A percentile compares a stretch with the other conserved stretches of the same genome.
Conservation (phyloP, 2,113 vertebrate genomes). For the Isichthys henryi region DNA sequence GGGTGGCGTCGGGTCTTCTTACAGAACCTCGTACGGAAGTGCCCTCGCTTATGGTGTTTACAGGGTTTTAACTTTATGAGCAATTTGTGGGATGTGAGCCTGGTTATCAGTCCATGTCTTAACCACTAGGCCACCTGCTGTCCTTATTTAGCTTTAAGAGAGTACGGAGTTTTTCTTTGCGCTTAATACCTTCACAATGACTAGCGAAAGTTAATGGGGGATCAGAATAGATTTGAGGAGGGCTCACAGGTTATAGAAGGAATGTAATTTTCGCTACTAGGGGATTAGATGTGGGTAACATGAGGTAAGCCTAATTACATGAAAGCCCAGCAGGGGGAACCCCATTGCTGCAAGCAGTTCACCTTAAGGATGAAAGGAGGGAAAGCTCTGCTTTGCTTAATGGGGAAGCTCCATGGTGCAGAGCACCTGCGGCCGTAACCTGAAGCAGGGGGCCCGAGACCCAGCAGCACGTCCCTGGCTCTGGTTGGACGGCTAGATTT, state of each 20-base stretch:
- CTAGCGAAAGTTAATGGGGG: not conserved
- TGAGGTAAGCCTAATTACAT: not conserved
- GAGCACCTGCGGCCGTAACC: not conserved
- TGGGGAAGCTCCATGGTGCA: not conserved
- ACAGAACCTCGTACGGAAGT: not conserved
- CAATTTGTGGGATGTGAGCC: not conserved
- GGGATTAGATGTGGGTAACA: not conserved
- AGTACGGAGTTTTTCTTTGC: too few species aligned
- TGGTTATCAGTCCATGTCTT: not conserved
- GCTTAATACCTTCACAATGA: not conserved
- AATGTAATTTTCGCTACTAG: not conserved
- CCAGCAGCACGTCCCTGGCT: not conserved
- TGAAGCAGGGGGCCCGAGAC: not conserved
- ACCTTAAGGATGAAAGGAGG: not conserved
- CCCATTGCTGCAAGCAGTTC: not conserved
- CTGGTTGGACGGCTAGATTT: not conserved
- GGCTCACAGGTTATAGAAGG: not conserved
- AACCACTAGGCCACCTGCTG: not conserved
- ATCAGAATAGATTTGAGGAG: not conserved
- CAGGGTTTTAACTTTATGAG: not conserved
- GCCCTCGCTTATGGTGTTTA: not conserved
- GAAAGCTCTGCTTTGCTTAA: not conserved
- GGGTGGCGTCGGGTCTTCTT: not conserved
- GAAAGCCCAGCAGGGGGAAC: slow-evolving; percentile 16
- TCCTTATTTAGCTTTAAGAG: slow-evolving; percentile 2